Conservation (phyloP, 2,113 vertebrate species). For the Anser brachyrhynchus region DNA sequence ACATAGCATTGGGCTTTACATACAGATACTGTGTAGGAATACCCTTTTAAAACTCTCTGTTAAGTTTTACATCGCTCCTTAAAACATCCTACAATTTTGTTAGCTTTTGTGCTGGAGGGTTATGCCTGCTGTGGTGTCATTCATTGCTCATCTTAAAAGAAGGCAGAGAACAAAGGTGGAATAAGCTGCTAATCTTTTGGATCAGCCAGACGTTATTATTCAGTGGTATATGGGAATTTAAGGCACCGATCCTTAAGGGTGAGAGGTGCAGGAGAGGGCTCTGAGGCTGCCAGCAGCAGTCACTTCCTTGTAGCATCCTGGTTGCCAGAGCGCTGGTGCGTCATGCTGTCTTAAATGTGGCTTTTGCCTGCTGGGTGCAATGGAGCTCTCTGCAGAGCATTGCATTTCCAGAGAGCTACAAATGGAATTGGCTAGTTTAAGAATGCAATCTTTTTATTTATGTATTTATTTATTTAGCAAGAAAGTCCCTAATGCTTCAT, state of each 20-base stretch:
- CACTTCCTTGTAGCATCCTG: background rate
- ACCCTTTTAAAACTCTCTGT: background rate
- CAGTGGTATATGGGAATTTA: background rate
- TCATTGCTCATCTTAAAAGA: slow-evolving; percentile 46
- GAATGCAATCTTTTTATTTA: background rate
- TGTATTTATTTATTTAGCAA: background rate
- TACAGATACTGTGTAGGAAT: background rate
- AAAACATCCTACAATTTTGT: slow-evolving; percentile 18
- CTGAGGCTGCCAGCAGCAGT: background rate
- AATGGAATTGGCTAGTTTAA: slow-evolving; percentile 32
- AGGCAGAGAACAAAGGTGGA: slow-evolving; percentile 49
- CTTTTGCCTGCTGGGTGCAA: slow-evolving; percentile 34
- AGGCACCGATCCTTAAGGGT: background rate
- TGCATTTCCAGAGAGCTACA: slow-evolving; percentile 44
- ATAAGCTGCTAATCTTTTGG: slow-evolving; percentile 39
- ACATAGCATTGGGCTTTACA: background rate
- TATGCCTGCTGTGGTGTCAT: slow-evolving; percentile 29
- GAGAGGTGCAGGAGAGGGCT: background rate
- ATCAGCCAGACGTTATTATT: slow-evolving; percentile 19
- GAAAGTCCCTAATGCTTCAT: background rate
- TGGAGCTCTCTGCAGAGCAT: slow-evolving; percentile 11
- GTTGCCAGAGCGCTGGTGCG: background rate
- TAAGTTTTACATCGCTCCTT: slow-evolving; percentile 9
- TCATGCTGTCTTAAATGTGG: slow-evolving; percentile 2
- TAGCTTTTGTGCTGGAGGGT: background rate